Conservation (phyloP, 1,140 invertebrate genomes). For the Zaprionus ghesquierei region DNA sequence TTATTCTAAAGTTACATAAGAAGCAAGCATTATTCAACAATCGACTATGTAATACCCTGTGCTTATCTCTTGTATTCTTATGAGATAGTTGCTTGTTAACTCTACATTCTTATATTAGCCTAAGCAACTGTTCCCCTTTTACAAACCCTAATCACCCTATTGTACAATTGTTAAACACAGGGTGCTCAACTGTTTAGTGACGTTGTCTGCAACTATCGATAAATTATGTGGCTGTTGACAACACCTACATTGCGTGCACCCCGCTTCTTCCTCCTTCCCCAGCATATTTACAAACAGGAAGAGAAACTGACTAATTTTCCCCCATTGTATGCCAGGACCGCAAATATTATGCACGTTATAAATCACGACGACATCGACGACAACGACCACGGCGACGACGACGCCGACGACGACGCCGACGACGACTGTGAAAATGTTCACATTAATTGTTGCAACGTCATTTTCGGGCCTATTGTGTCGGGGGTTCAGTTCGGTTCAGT, state of each 20-base stretch:
- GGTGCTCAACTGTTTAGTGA: constrained; percentile 4
- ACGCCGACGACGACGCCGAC: constrained; percentile 56
- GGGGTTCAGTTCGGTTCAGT: constrained; percentile 26
- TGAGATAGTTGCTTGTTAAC: too few relatives aligned
- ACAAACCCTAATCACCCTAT: not conserved
- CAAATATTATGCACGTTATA: constrained; percentile 80
- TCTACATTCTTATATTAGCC: not conserved
- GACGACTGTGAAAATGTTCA: constrained; percentile 77
- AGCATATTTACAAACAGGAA: constrained; percentile 12
- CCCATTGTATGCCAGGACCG: constrained; percentile 52
- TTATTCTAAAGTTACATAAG: too few relatives aligned
- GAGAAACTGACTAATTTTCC: constrained; percentile 43
- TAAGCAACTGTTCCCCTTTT: not conserved
- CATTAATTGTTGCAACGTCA: constrained; percentile 80
- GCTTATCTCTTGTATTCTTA: not conserved
- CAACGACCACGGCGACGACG: constrained; percentile 30
- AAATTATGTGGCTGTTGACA: constrained; percentile 61
- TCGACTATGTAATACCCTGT: too few relatives aligned
- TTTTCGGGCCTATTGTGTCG: constrained; percentile 74
- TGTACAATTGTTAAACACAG: not conserved
- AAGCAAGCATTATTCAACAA: too few relatives aligned
- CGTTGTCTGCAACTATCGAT: constrained; percentile 57
- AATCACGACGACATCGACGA: constrained; percentile 58
- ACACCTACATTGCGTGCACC: not conserved
- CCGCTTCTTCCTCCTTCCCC: not conserved